phyloP scores from a whole-genome alignment of 2,113 vertebrate genomes.

The Pteruthius melanotis region DNA sequence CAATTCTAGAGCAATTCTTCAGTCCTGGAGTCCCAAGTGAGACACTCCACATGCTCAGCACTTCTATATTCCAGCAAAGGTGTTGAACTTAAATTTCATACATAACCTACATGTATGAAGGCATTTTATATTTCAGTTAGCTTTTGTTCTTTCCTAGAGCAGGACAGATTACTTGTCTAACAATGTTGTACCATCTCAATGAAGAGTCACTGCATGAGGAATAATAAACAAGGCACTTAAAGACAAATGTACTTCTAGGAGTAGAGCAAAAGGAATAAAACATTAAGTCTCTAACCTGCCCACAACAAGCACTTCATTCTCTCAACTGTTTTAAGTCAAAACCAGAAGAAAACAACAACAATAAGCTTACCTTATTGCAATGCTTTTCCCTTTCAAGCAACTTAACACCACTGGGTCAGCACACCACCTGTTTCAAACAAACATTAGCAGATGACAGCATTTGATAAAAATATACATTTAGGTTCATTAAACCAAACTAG shows the following conservation, averaged over 20 bases:
- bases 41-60: background rate
- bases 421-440: conserved; percentile 83
- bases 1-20: background rate
- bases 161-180: background rate
- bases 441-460: background rate
- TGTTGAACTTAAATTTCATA: background rate
- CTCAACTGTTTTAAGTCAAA: background rate
- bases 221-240: background rate
- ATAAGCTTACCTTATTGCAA: conserved; percentile 78
- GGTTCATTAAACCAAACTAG: background rate
- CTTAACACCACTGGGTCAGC: conserved; percentile 78
- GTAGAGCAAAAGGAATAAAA: background rate
- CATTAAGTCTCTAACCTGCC: background rate
- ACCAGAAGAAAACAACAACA: background rate
- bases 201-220: background rate
- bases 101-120: background rate
- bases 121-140: background rate
- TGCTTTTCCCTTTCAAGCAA: conserved; percentile 77
- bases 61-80: background rate
- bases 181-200: background rate
- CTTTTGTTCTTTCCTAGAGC: background rate
- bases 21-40: background rate
- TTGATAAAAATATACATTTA: background rate
- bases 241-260: background rate
- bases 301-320: background rate